These are phyloP conservation scores for Ptychadena robeensis DNA, from an alignment of 2,797 vertebrate species.

Conservation along the genomic window DNA sequence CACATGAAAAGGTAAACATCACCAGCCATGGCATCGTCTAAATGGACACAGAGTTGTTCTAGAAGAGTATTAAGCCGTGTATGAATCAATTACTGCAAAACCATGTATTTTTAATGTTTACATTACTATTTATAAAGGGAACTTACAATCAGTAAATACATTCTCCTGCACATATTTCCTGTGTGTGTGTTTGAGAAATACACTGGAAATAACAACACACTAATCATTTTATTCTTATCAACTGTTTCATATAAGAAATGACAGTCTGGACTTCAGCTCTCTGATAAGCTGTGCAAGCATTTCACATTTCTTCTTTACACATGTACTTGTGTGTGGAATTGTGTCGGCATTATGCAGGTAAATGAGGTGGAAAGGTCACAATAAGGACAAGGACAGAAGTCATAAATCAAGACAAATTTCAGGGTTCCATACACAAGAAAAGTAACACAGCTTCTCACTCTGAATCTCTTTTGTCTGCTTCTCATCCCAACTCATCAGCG, in stretches of 20 bases:
- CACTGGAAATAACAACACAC: not conserved
- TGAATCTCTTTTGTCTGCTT: not conserved
- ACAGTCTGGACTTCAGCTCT: not conserved
- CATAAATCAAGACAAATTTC: not conserved
- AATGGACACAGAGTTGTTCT: not conserved
- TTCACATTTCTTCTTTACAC: not conserved
- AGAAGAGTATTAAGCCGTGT: not conserved
- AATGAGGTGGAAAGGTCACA: slow-evolving; percentile 5
- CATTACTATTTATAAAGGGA: not conserved
- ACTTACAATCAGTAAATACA: not conserved
- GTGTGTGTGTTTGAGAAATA: not conserved
- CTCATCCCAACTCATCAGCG: not conserved
- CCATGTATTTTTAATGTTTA: not conserved
- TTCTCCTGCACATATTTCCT: not conserved
- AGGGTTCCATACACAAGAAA: not conserved
- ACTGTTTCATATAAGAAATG: not conserved
- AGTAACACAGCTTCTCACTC: not conserved
- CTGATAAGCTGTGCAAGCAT: not conserved
- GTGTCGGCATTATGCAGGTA: not conserved
- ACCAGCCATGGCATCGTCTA: not conserved
- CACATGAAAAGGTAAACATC: not conserved
- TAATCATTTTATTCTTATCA: not conserved
- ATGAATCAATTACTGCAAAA: not conserved
- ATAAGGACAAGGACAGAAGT: not conserved
- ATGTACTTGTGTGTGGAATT: not conserved